phyloP scores from a whole-genome alignment of 2,888 invertebrate genomes.

The Lithophane ornitopus region DNA sequence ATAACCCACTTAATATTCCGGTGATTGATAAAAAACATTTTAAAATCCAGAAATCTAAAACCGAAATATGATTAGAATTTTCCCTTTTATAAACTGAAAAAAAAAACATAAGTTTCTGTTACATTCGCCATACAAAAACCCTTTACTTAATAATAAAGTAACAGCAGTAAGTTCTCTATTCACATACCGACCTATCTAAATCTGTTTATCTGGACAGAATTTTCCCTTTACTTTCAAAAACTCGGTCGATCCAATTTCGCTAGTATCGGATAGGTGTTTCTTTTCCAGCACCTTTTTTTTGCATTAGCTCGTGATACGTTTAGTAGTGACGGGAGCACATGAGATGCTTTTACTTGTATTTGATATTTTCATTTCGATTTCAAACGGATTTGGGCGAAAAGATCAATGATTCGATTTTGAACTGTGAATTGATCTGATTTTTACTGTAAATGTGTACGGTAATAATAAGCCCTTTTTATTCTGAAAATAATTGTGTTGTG shows the following conservation, averaged over 20 bases:
- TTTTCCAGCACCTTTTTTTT: slow-evolving; percentile 42
- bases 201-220: slow-evolving; percentile 55
- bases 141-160: slow-evolving; percentile 12
- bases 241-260: slow-evolving; percentile 50
- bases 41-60: neutral
- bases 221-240: slow-evolving; percentile 39
- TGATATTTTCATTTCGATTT: slow-evolving; percentile 6
- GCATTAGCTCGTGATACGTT: slow-evolving; percentile 23
- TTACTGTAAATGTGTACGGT: neutral
- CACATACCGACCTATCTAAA: slow-evolving; percentile 42
- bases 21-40: neutral
- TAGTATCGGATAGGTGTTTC: slow-evolving; percentile 49
- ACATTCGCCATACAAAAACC: slow-evolving; percentile 6
- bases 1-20: neutral
- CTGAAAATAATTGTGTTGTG: too few relatives aligned
- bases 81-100: neutral
- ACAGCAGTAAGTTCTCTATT: slow-evolving; percentile 26
- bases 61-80: neutral
- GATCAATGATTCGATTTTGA: neutral
- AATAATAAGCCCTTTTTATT: too few relatives aligned
- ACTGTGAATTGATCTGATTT: too few relatives aligned
- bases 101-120: neutral
- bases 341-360: slow-evolving; percentile 20
- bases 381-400: neutral
- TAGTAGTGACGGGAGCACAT: slow-evolving; percentile 16